These are phyloP conservation scores for Artemisiospiza belli DNA, from an alignment of 2,113 vertebrate genomes.

Conservation along the genomic window DNA sequence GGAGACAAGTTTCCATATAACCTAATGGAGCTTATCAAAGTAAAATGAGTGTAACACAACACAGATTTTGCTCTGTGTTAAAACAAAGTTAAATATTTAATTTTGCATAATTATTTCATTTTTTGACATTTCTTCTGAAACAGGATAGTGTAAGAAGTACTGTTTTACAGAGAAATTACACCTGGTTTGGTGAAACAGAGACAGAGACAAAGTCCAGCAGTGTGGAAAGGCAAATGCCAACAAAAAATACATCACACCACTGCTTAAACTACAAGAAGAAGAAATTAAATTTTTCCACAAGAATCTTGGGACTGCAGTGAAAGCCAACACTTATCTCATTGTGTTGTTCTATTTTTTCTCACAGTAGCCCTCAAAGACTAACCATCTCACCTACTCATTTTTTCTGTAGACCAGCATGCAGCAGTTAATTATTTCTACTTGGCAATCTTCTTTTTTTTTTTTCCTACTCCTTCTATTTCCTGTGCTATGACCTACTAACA, in stretches of 20 bases:
- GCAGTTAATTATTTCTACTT: background rate
- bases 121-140: background rate
- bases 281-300: background rate
- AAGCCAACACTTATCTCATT: background rate
- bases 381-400: background rate
- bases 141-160: background rate
- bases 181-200: slow-evolving; percentile 11
- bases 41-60: background rate
- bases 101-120: background rate
- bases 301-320: background rate
- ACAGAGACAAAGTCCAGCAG: background rate
- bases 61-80: background rate
- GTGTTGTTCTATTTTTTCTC: background rate
- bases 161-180: slow-evolving; percentile 16
- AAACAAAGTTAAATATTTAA: background rate
- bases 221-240: background rate
- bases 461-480: background rate
- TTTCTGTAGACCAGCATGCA: background rate
- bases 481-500: background rate
- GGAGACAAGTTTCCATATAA: background rate
- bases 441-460: background rate
- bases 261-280: background rate
- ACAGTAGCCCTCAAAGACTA: background rate
- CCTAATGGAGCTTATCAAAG: background rate
- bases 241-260: background rate